These are phyloP conservation scores for Microlaimidae sp. DNA, from an alignment of 2,888 invertebrate genomes.

Conservation along the genomic window DNA sequence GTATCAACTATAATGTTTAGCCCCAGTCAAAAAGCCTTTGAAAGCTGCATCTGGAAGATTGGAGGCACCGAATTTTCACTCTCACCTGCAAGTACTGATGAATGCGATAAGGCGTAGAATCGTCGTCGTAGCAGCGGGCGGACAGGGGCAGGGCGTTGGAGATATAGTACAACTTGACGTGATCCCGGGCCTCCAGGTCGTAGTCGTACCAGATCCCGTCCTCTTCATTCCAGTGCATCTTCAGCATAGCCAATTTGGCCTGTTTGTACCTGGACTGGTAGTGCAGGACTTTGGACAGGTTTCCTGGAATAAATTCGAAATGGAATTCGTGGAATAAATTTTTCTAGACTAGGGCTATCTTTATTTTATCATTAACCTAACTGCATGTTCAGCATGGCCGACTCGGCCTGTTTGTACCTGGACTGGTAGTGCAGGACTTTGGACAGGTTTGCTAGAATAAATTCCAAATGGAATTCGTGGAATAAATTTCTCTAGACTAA, in stretches of 20 bases:
- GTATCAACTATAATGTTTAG: no score
- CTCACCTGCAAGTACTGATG: slow-evolving; percentile 30
- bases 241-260: slow-evolving; percentile 45
- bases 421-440: slow-evolving; percentile 25
- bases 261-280: slow-evolving; percentile 27
- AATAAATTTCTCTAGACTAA: no score
- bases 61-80: neutral
- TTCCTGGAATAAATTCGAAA: slow-evolving; percentile 20
- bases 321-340: no score
- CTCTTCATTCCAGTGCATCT: slow-evolving; percentile 56
- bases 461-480: no score
- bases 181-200: slow-evolving; percentile 24
- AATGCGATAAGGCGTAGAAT: slow-evolving; percentile 25
- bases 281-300: slow-evolving; percentile 24
- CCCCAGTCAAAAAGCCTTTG: no score
- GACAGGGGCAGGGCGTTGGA: slow-evolving; percentile 38
- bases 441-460: slow-evolving; percentile 23
- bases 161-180: slow-evolving; percentile 34
- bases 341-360: no score
- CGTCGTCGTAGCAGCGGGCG: slow-evolving; percentile 33
- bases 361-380: no score
- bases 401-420: slow-evolving; percentile 28
- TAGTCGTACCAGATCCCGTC: slow-evolving; percentile 52
- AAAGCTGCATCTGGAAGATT: no score
- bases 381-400: slow-evolving; percentile 50